Percentiles rank a stretch among this genome's conserved stretches.
Evolutionary conservation across 2,113 vertebrate species (phyloP).

Genomic region (Callipepla squamata): DNA sequence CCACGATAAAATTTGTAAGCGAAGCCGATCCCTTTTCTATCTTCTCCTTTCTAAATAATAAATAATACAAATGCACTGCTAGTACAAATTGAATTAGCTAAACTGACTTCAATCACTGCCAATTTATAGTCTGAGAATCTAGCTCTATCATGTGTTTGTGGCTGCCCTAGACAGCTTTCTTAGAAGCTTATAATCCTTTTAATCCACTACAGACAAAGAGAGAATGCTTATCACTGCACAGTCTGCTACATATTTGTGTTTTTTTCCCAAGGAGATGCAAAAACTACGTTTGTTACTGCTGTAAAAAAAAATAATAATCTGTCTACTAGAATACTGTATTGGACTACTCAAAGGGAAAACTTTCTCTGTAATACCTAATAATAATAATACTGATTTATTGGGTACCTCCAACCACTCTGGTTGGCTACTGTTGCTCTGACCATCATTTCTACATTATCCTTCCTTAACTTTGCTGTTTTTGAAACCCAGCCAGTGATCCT

Average conservation of each 20-base stretch:
- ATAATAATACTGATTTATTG: neutral
- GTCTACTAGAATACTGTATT: neutral
- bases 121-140: slow-evolving; percentile 4
- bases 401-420: neutral
- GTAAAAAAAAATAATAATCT: neutral
- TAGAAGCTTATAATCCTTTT: neutral
- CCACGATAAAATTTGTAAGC: neutral
- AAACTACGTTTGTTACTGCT: neutral
- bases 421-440: neutral
- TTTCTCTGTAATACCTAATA: neutral
- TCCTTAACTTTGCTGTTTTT: neutral
- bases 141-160: neutral
- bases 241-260: neutral
- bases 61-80: neutral
- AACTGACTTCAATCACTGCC: neutral
- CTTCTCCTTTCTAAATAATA: neutral
- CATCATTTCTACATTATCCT: neutral
- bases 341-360: neutral
- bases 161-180: neutral
- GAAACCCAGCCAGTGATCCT: neutral
- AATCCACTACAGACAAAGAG: neutral
- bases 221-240: neutral
- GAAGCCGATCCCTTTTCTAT: neutral
- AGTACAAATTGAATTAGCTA: neutral
- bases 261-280: slow-evolving; percentile 7